These are phyloP conservation scores for Heliconius hortense DNA, from an alignment of 2,888 invertebrate species.

Conservation along the genomic window DNA sequence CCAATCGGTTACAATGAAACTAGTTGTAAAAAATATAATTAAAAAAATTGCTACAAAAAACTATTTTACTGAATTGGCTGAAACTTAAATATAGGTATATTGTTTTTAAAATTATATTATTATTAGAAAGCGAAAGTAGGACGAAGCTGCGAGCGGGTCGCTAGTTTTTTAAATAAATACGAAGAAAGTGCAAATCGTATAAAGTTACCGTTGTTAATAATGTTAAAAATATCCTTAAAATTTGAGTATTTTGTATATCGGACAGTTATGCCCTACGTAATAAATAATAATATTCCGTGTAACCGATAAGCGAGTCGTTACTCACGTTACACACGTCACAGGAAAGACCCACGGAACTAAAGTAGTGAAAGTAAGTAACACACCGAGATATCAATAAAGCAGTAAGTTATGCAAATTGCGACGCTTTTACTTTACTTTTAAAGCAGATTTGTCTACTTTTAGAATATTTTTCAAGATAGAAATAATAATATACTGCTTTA, in stretches of 20 bases:
- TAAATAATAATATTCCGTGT: conserved; percentile 1
- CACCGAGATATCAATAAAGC: conserved; percentile 40
- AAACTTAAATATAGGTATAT: no score
- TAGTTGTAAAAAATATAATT: no score
- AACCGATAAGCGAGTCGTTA: conserved; percentile 7
- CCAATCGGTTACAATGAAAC: no score
- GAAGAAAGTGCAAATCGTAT: no score
- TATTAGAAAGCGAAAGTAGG: no score
- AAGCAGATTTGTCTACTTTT: conserved; percentile 28
- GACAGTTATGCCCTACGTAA: background rate
- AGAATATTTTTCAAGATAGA: background rate
- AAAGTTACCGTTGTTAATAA: background rate
- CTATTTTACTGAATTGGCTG: no score
- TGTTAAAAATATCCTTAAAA: background rate
- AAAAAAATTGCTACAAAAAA: no score
- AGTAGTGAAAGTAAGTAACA: conserved; percentile 41
- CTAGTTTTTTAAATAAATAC: no score
- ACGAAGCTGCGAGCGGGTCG: no score
- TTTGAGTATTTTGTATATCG: background rate
- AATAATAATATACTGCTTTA: background rate
- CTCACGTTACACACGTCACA: conserved; percentile 27
- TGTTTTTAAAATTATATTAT: no score
- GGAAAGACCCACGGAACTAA: conserved; percentile 36
- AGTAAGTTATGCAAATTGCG: conserved; percentile 37
- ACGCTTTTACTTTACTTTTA: conserved; percentile 34